Conservation (phyloP, 2,113 vertebrate genomes). For the Tupaia chinensis region DNA sequence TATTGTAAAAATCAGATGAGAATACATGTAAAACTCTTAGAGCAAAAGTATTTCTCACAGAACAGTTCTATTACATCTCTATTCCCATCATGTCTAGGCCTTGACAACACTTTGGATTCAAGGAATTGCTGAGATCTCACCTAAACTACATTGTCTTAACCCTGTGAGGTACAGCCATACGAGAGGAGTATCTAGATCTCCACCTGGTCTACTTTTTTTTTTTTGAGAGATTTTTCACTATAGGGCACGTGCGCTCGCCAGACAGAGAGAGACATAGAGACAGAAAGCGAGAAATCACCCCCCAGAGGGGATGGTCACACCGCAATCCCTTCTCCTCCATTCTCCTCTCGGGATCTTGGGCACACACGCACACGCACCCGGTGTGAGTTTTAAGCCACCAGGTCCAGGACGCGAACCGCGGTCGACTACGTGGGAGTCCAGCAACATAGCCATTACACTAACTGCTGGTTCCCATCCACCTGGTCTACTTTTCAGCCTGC, state of each 20-base stretch:
- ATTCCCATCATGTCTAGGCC: background rate
- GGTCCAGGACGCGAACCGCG: too few species aligned
- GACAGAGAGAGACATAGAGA: too few species aligned
- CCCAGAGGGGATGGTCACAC: too few species aligned
- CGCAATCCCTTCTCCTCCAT: too few species aligned
- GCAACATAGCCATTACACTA: too few species aligned
- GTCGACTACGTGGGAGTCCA: too few species aligned
- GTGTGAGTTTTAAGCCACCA: too few species aligned
- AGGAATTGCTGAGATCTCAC: conserved; percentile 12
- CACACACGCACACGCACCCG: too few species aligned
- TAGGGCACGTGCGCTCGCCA: too few species aligned
- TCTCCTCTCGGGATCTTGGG: too few species aligned
- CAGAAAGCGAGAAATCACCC: too few species aligned
- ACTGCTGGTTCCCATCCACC: background rate
- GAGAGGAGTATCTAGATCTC: background rate
- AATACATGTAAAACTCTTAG: background rate
- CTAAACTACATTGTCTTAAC: background rate
- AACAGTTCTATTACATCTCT: background rate
- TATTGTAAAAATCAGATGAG: conserved; percentile 22
- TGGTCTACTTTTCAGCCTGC: conserved; percentile 12
- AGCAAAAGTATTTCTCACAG: background rate
- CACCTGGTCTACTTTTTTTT: background rate
- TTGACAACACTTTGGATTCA: conserved; percentile 12
- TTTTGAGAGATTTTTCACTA: too few species aligned
- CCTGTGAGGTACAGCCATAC: background rate